Base-by-base conservation (phyloP, 2,888 invertebrate genomes). In the Synanthedon vespiformis region DNA sequence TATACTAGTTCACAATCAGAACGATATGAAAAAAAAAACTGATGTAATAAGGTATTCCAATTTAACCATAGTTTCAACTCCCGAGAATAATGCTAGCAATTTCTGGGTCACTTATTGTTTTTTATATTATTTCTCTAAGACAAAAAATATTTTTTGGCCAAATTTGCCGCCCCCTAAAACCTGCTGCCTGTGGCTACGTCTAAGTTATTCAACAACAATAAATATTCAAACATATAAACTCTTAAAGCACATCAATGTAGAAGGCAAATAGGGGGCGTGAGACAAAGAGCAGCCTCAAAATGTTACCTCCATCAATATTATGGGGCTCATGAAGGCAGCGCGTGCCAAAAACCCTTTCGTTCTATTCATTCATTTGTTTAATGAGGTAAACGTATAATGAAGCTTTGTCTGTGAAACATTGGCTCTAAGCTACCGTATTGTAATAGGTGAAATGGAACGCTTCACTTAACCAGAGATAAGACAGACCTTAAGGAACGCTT, bases 381-480 rank as follows among this genome's bases (percentile, higher is more conserved):
- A 81, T 75, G 79, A 81, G 75, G 68, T 72, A 71, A 73, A 74
- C 67, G 71, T 64, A 75, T 76, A 77, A 80, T 74, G 73, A 75
- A 70, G 70, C 77, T 73, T 77, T 79, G 76, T 80, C 74, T 70
- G 61, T 62, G 64, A 61, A 65, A 64, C 64, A 68, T 69, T 67
- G 64, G 63, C 59, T 65, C 66, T 65, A 64, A 62, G 66, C 68
- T 68, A 70, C 78, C 75, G 74, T 77, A 63, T 65, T 67, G 62
- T 66, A 60, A 67, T 65, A 65, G 61, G 66, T 66, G 63, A 69
- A 72, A 73, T 72, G 68, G 71, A 67, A 48, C 48, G 48, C 16
- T 48, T 16, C 14, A 48, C 48, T 48, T 48, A 48, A 18, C 48
- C 22, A 48, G 44, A 44, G 13, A 44, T 44, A 44, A 14, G 14